These are phyloP conservation scores for Toxotes lorentzi DNA, from an alignment of 2,797 vertebrate species.

Conservation along the genomic window DNA sequence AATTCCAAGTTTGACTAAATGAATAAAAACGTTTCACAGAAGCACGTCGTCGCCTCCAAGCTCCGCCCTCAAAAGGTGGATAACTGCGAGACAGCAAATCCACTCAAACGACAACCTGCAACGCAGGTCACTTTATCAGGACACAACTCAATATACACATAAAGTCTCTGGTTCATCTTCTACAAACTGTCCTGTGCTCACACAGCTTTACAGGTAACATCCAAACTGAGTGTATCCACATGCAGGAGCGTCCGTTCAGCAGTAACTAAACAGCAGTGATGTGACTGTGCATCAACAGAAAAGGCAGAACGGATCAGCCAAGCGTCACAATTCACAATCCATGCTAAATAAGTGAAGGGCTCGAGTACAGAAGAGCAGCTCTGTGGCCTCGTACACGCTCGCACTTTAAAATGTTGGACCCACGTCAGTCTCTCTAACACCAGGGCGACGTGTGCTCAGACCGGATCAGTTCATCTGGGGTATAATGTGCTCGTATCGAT, in stretches of 20 bases:
- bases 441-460: not conserved
- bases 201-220: slow-evolving; percentile 49
- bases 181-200: slow-evolving; percentile 30
- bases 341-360: slow-evolving; percentile 55
- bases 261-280: slow-evolving; percentile 56
- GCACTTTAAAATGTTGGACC: slow-evolving; percentile 5
- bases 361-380: slow-evolving; percentile 24
- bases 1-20: slow-evolving; percentile 22
- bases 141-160: slow-evolving; percentile 59
- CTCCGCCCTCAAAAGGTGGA: slow-evolving; percentile 7
- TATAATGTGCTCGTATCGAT: not conserved
- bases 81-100: slow-evolving; percentile 48
- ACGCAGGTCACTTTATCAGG: slow-evolving; percentile 55
- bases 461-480: not conserved
- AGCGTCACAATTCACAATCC: slow-evolving; percentile 59
- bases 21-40: slow-evolving; percentile 41
- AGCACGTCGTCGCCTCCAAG: slow-evolving; percentile 3
- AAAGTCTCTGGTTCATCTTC: slow-evolving; percentile 26
- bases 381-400: slow-evolving; percentile 41
- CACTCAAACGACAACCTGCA: slow-evolving; percentile 39
- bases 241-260: slow-evolving; percentile 59
- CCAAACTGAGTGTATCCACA: slow-evolving; percentile 51
- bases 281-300: slow-evolving; percentile 38
- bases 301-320: slow-evolving; percentile 17
- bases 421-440: not conserved